These are phyloP conservation scores for Pseudomyrmex pallidus DNA, from an alignment of 1,140 invertebrate genomes.

Conservation along the genomic window DNA sequence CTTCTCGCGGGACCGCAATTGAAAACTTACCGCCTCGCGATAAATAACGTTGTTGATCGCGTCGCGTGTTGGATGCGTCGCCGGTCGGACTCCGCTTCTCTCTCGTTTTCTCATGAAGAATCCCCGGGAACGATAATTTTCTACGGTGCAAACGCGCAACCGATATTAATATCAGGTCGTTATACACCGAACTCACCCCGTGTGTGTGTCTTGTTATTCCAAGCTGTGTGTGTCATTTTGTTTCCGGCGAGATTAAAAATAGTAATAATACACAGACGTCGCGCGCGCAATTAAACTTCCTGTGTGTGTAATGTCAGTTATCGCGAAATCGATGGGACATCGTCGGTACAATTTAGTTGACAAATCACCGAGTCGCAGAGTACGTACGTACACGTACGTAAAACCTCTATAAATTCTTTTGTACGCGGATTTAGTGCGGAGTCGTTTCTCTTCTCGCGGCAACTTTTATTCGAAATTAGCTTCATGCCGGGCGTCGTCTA, in stretches of 20 bases:
- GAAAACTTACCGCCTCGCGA: constrained; percentile 52
- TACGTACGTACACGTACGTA: too few relatives aligned
- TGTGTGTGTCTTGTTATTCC: not conserved
- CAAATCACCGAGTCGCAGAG: too few relatives aligned
- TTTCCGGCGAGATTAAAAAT: too few relatives aligned
- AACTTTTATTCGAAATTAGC: constrained; percentile 24
- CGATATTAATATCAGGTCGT: constrained; percentile 17
- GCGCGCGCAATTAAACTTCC: too few relatives aligned
- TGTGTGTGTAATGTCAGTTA: too few relatives aligned
- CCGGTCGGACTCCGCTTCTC: not conserved
- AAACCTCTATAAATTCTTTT: too few relatives aligned
- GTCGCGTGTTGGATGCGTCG: constrained; percentile 20
- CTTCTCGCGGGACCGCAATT: constrained; percentile 56
- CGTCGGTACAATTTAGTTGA: too few relatives aligned
- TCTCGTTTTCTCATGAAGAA: not conserved
- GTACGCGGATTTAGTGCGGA: not conserved
- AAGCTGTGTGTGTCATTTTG: too few relatives aligned
- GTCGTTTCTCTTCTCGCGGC: not conserved
- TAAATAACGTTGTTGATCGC: constrained; percentile 56
- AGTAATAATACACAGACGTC: too few relatives aligned
- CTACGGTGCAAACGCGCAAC: not conserved
- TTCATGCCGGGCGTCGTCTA: not conserved
- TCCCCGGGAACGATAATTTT: constrained; percentile 21
- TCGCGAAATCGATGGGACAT: too few relatives aligned
- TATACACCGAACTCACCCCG: not conserved